Base-by-base conservation (phyloP, 2,797 vertebrate genomes). In the Periparus ater region DNA sequence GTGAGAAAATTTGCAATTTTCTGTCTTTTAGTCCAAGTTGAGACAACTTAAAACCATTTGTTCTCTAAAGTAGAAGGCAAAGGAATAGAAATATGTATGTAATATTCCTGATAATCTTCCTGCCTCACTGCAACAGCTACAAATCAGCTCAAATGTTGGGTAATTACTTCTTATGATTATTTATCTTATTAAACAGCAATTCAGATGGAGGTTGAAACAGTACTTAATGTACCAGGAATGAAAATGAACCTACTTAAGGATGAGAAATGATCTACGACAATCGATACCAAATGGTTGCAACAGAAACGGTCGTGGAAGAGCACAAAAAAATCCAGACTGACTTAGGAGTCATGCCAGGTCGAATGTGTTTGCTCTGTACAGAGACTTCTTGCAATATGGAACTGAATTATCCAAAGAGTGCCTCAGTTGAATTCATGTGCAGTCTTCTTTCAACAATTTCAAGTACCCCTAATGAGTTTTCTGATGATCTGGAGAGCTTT, bases 151-250 rank as follows among this genome's bases (percentile, higher is more conserved):
- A 92, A 89, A 85, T 82, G 13, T 47, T 85, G 60, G 50, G 29
- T 87, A 91, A 93, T 89, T 95, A 89, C 68, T 88, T 91, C 68
- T 88, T 88, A 91, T 75, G 72, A 89, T 94, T 89, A 95, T 96
- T 93, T 95, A 71, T 93, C 86, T 87, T 93, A 78, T 90, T 93
- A 95, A 89, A 71, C 21, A 82, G 57, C 63, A 85, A 87, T 92
- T 93, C 54, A 85, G n/a, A 71, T 7, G 63, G 93, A 91, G 86
- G 74, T 79, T 95, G 92, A 94, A 96, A 86, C 65, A 79, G 77
- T 85, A 91, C 34, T 68, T 93, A 93, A 96, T 92, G 86, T 95
- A 85, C 83, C 80, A 93, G 54, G 42, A 91, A 95, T 82, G 34
- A 91, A 95, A 94, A 92, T 87, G 51, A 88, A 79, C n/a, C 40